Percentiles rank a stretch among this genome's conserved stretches.
Conservation (phyloP, 2,797 vertebrate genomes). For the Novumbra hubbsi region DNA sequence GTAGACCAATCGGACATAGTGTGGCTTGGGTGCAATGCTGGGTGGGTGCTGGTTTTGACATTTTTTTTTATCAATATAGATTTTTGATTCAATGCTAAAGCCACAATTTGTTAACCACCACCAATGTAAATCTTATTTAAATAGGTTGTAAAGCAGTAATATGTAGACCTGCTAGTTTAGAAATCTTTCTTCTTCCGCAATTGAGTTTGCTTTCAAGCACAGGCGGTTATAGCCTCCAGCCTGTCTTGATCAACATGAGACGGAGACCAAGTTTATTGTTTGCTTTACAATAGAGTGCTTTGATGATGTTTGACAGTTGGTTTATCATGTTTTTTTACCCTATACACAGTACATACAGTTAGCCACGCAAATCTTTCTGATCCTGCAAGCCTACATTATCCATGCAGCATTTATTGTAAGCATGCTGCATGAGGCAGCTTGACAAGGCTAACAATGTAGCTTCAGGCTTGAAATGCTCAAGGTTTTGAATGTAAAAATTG, state of each 20-base stretch:
- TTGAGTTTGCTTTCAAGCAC: too few species aligned
- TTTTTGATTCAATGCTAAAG: too few species aligned
- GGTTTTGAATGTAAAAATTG: background rate
- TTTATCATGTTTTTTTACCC: background rate
- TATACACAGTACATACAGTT: background rate
- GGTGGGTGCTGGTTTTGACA: slow-evolving; percentile 7
- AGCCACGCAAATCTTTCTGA: too few species aligned
- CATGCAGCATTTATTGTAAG: too few species aligned
- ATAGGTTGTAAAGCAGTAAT: background rate
- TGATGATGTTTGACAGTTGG: background rate
- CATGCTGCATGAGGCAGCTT: too few species aligned
- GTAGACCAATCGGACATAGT: background rate
- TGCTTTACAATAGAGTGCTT: background rate
- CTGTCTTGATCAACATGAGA: background rate
- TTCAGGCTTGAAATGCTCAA: background rate
- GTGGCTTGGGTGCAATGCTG: background rate
- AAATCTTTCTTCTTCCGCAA: too few species aligned
- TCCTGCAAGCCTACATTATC: too few species aligned
- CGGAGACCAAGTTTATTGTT: background rate
- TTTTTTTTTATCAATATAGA: too few species aligned
- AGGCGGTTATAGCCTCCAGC: too few species aligned
- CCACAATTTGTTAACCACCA: slow-evolving; percentile 36
- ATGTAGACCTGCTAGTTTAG: too few species aligned
- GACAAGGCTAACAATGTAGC: background rate
- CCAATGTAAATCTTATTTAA: background rate